phyloP scores from a whole-genome alignment of 2,113 vertebrate genomes.

The Onychostoma macrolepis region DNA sequence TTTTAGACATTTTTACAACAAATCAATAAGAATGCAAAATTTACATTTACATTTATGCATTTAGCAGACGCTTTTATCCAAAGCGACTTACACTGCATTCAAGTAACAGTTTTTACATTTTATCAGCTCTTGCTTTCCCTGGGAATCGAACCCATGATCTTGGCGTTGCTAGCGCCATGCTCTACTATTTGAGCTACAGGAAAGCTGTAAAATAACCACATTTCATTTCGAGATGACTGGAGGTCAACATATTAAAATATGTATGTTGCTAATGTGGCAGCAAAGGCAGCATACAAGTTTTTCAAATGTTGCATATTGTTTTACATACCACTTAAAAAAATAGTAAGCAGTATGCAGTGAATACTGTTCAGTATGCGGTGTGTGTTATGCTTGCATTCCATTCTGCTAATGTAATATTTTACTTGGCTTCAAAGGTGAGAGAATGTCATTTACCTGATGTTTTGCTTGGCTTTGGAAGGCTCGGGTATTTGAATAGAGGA shows the following conservation, averaged over 20 bases:
- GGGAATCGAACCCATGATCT: too few relatives aligned
- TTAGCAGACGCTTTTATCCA: too few relatives aligned
- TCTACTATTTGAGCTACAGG: too few relatives aligned
- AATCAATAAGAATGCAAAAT: background rate
- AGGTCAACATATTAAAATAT: background rate
- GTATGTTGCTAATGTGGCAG: background rate
- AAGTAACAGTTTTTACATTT: too few relatives aligned
- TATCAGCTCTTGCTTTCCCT: too few relatives aligned
- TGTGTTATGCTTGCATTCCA: background rate
- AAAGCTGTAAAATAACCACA: background rate
- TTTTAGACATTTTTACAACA: background rate
- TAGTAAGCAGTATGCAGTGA: background rate
- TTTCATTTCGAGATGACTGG: background rate
- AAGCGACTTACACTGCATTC: too few relatives aligned
- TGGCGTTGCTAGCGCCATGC: too few relatives aligned
- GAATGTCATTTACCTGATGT: constrained; percentile 69
- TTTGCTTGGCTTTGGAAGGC: constrained; percentile 55
- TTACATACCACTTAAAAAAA: background rate
- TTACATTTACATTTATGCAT: too few relatives aligned
- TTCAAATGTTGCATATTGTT: background rate
- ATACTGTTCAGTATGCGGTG: background rate
- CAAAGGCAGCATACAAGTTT: background rate
- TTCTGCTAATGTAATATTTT: background rate
- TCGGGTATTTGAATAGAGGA: constrained; percentile 14
- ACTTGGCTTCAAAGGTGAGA: background rate